Conservation (phyloP, 1,140 invertebrate genomes). For the Aphaenogaster rudis region DNA sequence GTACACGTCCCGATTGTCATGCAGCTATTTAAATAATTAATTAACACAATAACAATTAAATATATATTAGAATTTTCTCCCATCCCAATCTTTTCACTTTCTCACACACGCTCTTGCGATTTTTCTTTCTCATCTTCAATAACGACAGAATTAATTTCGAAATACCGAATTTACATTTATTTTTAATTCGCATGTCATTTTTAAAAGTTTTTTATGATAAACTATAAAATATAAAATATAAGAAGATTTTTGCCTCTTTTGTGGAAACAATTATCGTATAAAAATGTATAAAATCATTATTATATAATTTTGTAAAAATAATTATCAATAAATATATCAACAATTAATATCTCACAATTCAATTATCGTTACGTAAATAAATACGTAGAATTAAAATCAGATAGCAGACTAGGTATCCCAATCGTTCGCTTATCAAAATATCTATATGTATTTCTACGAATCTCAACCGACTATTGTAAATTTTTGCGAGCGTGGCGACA, state of each 20-base stretch:
- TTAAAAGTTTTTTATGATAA: neutral
- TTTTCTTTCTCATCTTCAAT: constrained; percentile 31
- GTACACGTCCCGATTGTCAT: constrained; percentile 6
- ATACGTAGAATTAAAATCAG: constrained; percentile 19
- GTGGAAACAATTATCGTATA: neutral
- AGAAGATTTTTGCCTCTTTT: neutral
- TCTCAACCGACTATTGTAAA: constrained; percentile 4
- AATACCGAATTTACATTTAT: constrained; percentile 4
- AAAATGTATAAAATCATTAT: constrained; percentile 16
- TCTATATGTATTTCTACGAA: neutral
- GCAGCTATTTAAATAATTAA: constrained; percentile 73
- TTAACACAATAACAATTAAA: constrained; percentile 76
- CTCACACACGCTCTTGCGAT: constrained; percentile 12
- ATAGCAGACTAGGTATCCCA: constrained; percentile 38
- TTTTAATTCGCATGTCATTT: constrained; percentile 1
- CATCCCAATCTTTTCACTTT: constrained; percentile 40
- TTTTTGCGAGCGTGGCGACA: constrained; percentile 36
- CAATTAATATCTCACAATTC: constrained; percentile 42
- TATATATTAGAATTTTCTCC: constrained; percentile 76
- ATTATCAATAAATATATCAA: constrained; percentile 54
- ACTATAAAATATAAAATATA: constrained; percentile 1
- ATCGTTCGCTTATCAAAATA: constrained; percentile 46
- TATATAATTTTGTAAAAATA: constrained; percentile 18
- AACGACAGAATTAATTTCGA: constrained; percentile 40
- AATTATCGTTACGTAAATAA: constrained; percentile 38